Base-by-base conservation (phyloP, 2,797 vertebrate genomes). In the Apogon hyalosoma region DNA sequence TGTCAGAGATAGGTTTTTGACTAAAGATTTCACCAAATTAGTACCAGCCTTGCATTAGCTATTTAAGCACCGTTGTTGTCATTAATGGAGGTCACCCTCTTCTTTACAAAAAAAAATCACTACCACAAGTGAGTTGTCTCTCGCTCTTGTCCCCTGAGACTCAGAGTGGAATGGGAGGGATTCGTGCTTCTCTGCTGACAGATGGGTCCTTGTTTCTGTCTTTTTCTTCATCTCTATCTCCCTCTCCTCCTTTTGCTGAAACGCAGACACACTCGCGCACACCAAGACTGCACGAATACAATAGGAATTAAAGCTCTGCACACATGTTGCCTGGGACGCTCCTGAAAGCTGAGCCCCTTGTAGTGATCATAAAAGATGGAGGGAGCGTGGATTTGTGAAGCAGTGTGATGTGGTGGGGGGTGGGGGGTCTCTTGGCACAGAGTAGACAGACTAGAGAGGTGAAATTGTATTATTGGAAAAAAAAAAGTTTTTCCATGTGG, bases 181-280 rank as follows among this genome's bases (percentile, higher is more conserved):
- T 90, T 88, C 51, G 52, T 87, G 85, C 63, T 59, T 28, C 82
- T 88, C 84, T 80, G 87, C 92, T 94, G 93, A 94, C 94, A 95
- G 94, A 95, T 95, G 94, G 94, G 93, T 93, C 93, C 92, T 94
- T 94, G 92, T 94, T 93, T 74, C 91, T 92, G 90, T 92, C 90
- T 88, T 90, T 90, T 91, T 91, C 89, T 91, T 91, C 84, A 86
- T 90, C 86, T 88, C 87, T 83, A 81, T 89, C 87, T 90, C 87
- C 77, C 74, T 87, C 88, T 88, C 88, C 82, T 85, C 91, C 91
- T 79, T 84, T 88, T 64, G 82, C 90, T 88, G 85, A 92, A 91
- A 90, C 91, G 88, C 84, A 87, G 83, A 88, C 86, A 89, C 92
- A 90, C 89, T 81, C 84, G 77, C 91, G 85, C 91, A 91, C 90